Conservation (phyloP, 2,113 vertebrate species). For the Vicugna pacos region DNA sequence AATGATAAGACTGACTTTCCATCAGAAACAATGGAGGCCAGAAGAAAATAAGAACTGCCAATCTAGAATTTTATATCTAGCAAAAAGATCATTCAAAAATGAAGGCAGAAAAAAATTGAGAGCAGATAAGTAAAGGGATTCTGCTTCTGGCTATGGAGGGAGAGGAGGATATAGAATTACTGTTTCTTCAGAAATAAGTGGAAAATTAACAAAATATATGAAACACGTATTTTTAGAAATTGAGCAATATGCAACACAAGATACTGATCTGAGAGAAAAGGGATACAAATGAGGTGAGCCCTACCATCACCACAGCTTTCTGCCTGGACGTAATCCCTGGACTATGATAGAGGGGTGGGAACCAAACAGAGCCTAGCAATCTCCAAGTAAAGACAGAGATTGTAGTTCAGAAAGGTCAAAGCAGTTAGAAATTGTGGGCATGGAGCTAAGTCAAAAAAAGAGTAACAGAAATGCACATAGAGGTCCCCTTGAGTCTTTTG, state of each 20-base stretch:
- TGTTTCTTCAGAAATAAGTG: conserved; percentile 33
- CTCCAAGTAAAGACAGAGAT: background rate
- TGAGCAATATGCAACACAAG: background rate
- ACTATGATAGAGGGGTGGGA: background rate
- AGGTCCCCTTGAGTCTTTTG: conserved; percentile 21
- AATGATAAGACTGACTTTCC: background rate
- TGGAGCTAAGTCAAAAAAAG: background rate
- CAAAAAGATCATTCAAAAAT: conserved; percentile 23
- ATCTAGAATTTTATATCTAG: background rate
- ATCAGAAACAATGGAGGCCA: conserved; percentile 11
- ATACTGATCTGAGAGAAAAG: background rate
- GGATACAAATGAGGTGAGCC: conserved; percentile 7
- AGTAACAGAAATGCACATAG: conserved; percentile 23
- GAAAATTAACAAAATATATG: conserved; percentile 21
- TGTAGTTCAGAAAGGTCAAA: background rate
- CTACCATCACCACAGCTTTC: background rate
- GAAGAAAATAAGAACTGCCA: background rate
- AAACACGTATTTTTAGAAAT: conserved; percentile 24
- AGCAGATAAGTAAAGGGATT: conserved; percentile 1
- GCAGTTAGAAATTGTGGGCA: background rate
- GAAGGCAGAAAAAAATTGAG: background rate
- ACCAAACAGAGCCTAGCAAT: background rate
- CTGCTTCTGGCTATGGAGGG: background rate
- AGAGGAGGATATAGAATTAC: conserved; percentile 24
- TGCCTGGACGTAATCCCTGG: background rate